Conservation (phyloP, 2,113 vertebrate genomes). For the Mormyrus lacerda region DNA sequence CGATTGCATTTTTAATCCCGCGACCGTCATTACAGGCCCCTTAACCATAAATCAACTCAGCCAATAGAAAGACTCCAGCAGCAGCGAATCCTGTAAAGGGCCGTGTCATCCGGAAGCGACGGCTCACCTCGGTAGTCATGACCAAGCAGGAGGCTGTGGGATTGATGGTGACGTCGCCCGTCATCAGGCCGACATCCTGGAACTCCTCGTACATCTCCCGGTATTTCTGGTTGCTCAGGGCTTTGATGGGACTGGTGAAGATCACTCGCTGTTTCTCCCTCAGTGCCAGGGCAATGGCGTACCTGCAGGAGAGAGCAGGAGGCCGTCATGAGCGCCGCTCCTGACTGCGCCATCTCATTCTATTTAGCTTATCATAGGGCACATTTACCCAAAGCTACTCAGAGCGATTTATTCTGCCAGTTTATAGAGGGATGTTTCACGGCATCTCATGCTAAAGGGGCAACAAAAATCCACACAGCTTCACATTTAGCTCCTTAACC, state of each 20-base stretch:
- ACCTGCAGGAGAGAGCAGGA: constrained; percentile 54
- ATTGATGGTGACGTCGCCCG: constrained; percentile 97
- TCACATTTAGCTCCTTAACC: not conserved
- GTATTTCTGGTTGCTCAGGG: constrained; percentile 96
- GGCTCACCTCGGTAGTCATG: constrained; percentile 92
- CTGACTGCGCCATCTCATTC: not conserved
- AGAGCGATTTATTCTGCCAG: not conserved
- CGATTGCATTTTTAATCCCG: not conserved
- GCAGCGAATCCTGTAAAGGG: not conserved
- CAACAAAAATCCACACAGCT: not conserved
- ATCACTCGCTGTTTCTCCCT: constrained; percentile 94
- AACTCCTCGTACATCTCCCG: constrained; percentile 99
- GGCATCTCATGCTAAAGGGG: not conserved
- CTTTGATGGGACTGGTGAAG: constrained; percentile 98
- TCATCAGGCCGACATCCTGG: constrained; percentile 96
- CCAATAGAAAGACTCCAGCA: not conserved
- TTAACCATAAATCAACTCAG: not conserved
- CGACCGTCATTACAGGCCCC: not conserved
- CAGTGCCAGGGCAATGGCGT: constrained; percentile 90
- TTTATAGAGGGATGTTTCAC: not conserved
- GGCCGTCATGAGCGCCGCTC: not conserved
- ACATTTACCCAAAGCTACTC: not conserved
- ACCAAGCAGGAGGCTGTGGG: constrained; percentile 94
- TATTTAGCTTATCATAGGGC: not conserved
- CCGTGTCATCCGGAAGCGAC: not conserved